These are phyloP conservation scores for Pandemis heparana DNA, from an alignment of 2,888 invertebrate species.

Conservation along the genomic window DNA sequence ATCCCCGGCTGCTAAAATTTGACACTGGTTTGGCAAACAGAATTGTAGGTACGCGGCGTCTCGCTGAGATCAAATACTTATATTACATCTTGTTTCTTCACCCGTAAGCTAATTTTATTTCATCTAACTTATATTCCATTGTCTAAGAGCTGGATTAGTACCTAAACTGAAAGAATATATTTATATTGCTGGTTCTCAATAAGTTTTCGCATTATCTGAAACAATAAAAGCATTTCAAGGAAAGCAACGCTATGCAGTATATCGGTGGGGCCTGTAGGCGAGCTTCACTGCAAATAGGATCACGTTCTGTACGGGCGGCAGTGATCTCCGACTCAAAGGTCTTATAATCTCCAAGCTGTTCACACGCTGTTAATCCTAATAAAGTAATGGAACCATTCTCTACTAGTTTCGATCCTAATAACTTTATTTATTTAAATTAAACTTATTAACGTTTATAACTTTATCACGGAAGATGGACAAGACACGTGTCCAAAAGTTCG, in stretches of 20 bases:
- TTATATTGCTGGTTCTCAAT: no score
- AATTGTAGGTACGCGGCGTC: no score
- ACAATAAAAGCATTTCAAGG: background rate
- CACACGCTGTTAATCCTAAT: slow-evolving; percentile 44
- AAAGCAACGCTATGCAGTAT: slow-evolving; percentile 52
- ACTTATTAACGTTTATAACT: background rate
- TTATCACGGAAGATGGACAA: slow-evolving; percentile 4
- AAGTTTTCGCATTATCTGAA: background rate
- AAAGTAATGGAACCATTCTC: slow-evolving; percentile 32
- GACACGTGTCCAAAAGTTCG: slow-evolving; percentile 18
- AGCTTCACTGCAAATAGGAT: slow-evolving; percentile 81
- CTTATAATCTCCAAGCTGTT: slow-evolving; percentile 43
- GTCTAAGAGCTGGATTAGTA: no score
- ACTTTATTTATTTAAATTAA: slow-evolving; percentile 5
- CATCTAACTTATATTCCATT: no score
- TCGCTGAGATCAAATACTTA: no score
- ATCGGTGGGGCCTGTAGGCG: slow-evolving; percentile 75
- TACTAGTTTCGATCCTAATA: background rate
- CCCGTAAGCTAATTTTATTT: no score
- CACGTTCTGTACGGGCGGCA: slow-evolving; percentile 51
- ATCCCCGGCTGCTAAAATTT: no score
- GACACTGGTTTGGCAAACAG: no score
- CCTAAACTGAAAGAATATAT: no score
- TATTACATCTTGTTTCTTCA: no score
- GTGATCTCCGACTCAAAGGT: slow-evolving; percentile 41